Percentiles rank a stretch among this genome's conserved stretches.
These are phyloP conservation scores for Acanthopagrus latus DNA, from an alignment of 2,797 vertebrate genomes.

Conservation along the genomic window DNA sequence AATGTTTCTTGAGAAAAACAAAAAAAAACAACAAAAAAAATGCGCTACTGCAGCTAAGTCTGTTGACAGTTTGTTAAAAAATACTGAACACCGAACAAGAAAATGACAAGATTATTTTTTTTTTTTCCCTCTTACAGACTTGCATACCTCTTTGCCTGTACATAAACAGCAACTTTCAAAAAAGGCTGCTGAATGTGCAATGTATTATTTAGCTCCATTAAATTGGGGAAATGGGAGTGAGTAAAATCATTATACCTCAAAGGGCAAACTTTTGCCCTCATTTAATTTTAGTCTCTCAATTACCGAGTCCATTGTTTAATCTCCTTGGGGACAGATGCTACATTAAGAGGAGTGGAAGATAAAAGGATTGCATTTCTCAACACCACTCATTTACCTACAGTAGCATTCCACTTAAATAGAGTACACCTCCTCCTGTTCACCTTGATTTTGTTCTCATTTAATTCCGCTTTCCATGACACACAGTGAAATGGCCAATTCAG, in stretches of 20 bases:
- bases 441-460: constrained; percentile 28
- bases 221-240: constrained; percentile 16
- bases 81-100: constrained; percentile 55
- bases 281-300: constrained; percentile 46
- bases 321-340: constrained; percentile 37
- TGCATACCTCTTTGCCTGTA: constrained; percentile 23
- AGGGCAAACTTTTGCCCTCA: constrained; percentile 41
- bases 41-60: constrained; percentile 45
- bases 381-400: constrained; percentile 35
- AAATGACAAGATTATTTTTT: constrained; percentile 57
- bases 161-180: constrained; percentile 46
- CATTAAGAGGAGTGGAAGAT: constrained; percentile 44
- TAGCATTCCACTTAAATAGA: constrained; percentile 19
- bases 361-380: constrained; percentile 40
- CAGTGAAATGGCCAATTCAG: constrained; percentile 30
- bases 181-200: constrained; percentile 31
- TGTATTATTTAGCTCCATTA: constrained; percentile 33
- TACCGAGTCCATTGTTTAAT: constrained; percentile 43
- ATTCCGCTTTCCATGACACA: constrained; percentile 24
- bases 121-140: constrained; percentile 30
- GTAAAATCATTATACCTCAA: constrained; percentile 42
- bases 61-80: constrained; percentile 74
- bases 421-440: constrained; percentile 27
- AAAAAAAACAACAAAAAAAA: constrained; percentile 36
- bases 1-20: constrained; percentile 51